phyloP scores from a whole-genome alignment of 2,113 vertebrate species.

The Hemiscyllium ocellatum region DNA sequence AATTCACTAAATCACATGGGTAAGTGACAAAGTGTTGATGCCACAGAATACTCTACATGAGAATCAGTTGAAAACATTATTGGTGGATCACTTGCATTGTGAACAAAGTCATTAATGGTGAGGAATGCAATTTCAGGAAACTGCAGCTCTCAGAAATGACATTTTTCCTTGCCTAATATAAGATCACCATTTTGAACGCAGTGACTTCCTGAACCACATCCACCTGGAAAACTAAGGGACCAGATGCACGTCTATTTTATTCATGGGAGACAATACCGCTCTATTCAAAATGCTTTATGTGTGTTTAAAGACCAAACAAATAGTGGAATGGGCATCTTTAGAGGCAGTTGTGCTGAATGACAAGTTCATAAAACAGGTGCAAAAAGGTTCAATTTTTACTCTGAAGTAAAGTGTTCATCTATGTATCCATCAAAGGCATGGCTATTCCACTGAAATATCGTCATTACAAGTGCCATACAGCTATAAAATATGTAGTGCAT shows the following conservation, averaged over 20 bases:
- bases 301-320: background rate
- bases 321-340: background rate
- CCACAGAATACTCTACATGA: background rate
- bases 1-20: background rate
- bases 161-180: background rate
- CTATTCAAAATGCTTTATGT: background rate
- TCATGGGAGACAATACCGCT: background rate
- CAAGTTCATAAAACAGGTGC: background rate
- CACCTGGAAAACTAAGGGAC: background rate
- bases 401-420: background rate
- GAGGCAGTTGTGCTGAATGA: background rate
- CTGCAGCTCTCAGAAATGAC: background rate
- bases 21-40: background rate
- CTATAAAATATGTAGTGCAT: background rate
- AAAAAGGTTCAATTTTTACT: background rate
- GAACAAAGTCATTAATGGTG: background rate
- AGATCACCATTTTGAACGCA: background rate
- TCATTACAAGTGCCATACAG: background rate
- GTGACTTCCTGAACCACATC: background rate
- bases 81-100: background rate
- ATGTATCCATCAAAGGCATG: background rate
- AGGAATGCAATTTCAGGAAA: background rate
- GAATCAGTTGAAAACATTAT: background rate
- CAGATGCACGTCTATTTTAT: background rate
- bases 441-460: background rate